These are phyloP conservation scores for Mesopsocus fuscifrons DNA, from an alignment of 2,888 invertebrate species.

Conservation along the genomic window DNA sequence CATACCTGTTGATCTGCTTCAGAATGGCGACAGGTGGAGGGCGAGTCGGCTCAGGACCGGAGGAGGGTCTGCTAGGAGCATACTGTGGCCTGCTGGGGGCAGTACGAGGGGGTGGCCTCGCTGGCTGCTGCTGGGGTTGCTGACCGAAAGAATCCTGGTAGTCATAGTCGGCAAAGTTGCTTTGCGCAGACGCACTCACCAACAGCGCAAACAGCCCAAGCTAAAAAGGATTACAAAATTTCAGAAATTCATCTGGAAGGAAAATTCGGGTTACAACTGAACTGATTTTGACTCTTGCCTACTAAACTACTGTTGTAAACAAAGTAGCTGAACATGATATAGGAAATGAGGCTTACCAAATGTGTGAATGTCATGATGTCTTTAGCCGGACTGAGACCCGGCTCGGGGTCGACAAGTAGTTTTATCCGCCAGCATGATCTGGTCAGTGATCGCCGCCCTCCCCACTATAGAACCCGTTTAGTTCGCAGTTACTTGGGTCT, in stretches of 20 bases:
- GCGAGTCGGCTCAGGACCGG: too few species aligned
- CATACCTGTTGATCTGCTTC: conserved; percentile 64
- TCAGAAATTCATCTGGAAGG: too few species aligned
- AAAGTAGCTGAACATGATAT: too few species aligned
- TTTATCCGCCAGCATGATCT: neutral
- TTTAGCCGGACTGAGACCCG: neutral
- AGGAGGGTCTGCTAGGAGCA: too few species aligned
- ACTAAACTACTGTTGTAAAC: too few species aligned
- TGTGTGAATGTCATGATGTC: neutral
- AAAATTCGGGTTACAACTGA: too few species aligned
- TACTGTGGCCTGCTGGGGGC: neutral
- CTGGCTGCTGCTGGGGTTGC: neutral
- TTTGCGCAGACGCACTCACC: neutral
- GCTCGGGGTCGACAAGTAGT: neutral
- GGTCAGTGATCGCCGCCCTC: too few species aligned
- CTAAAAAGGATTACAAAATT: neutral
- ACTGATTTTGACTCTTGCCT: too few species aligned
- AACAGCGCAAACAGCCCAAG: neutral
- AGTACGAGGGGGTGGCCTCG: neutral
- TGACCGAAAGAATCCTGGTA: neutral
- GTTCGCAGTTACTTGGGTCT: too few species aligned
- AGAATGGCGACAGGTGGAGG: conserved; percentile 60
- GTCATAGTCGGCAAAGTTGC: conserved; percentile 4
- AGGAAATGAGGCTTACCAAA: neutral
- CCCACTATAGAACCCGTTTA: too few species aligned